These are phyloP conservation scores for Periparus ater DNA, from an alignment of 2,797 vertebrate genomes.

Conservation along the genomic window DNA sequence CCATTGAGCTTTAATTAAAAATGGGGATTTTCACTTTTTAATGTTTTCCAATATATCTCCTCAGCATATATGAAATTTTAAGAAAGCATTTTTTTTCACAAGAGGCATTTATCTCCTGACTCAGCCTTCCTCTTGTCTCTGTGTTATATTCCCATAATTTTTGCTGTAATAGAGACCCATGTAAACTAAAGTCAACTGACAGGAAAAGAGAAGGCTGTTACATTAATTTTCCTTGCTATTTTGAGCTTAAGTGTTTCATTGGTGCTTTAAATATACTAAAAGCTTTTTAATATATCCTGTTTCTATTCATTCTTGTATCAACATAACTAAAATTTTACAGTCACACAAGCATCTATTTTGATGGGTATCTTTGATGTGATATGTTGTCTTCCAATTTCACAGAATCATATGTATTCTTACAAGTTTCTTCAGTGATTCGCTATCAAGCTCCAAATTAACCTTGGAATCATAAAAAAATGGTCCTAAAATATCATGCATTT, in stretches of 20 bases:
- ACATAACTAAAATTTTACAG: neutral
- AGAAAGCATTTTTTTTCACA: neutral
- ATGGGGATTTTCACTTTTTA: neutral
- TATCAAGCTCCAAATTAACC: neutral
- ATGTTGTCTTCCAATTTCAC: neutral
- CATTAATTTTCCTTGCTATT: neutral
- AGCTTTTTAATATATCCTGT: neutral
- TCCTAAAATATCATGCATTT: neutral
- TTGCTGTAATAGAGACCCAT: neutral
- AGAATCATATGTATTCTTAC: neutral
- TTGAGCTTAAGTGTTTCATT: neutral
- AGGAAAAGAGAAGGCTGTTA: neutral
- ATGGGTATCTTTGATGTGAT: neutral
- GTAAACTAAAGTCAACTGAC: neutral
- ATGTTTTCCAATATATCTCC: neutral
- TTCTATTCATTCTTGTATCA: neutral
- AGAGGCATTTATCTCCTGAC: neutral
- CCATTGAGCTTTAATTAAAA: neutral
- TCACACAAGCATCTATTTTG: neutral
- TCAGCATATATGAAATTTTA: neutral
- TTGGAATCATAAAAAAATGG: neutral
- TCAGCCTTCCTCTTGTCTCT: neutral
- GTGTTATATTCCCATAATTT: neutral
- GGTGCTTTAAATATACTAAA: neutral
- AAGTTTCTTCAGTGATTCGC: neutral